These are phyloP conservation scores for Timandra comae DNA, from an alignment of 2,888 invertebrate genomes.

Conservation along the genomic window DNA sequence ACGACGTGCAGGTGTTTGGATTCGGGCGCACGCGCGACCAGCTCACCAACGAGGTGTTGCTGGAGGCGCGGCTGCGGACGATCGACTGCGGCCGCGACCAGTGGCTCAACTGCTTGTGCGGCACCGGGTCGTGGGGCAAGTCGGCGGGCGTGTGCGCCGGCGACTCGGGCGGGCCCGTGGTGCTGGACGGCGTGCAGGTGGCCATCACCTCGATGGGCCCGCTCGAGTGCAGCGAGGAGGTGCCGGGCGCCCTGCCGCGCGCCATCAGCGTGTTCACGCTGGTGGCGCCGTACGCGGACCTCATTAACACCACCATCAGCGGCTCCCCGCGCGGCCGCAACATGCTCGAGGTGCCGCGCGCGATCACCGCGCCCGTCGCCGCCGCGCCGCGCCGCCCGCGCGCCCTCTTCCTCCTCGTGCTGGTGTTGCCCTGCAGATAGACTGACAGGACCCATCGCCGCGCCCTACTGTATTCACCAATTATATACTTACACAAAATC, in stretches of 20 bases:
- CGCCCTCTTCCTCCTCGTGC: neutral
- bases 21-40: too few relatives aligned
- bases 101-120: constrained; percentile 51
- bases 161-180: constrained; percentile 60
- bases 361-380: constrained; percentile 3
- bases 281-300: constrained; percentile 41
- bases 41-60: too few relatives aligned
- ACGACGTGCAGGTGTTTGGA: constrained; percentile 41
- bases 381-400: constrained; percentile 3
- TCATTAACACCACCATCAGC: constrained; percentile 48
- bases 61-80: constrained; percentile 39
- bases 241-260: constrained; percentile 12
- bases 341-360: constrained; percentile 25
- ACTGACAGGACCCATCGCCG: too few relatives aligned
- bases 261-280: constrained; percentile 53
- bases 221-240: constrained; percentile 15
- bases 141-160: constrained; percentile 54
- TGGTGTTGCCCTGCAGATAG: too few relatives aligned
- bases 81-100: constrained; percentile 38
- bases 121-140: constrained; percentile 17
- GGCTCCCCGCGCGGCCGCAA: constrained; percentile 35
- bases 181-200: constrained; percentile 38
- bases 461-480: too few relatives aligned
- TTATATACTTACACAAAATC: too few relatives aligned
- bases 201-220: constrained; percentile 17